Evolutionary conservation across 2,888 invertebrate species (phyloP), one percentile per base, ranked within the genome.

Genomic region (Leptinotarsa haldemani): DNA sequence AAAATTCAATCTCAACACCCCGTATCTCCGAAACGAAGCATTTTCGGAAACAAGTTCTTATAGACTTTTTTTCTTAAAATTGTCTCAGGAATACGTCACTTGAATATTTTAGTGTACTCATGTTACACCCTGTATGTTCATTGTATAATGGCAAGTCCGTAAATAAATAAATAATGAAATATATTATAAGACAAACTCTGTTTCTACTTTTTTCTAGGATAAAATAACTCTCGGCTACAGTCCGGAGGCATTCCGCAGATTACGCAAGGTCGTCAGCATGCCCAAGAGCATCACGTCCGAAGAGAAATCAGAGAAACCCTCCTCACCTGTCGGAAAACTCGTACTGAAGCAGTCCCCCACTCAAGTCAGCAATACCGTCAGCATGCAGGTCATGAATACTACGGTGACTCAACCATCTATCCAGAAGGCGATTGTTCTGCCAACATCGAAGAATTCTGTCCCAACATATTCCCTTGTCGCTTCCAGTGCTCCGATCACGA

Each of bases 191-290:
- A 30, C 30, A 30, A 50, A 7, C 18, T 18, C 18, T 53, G 1
- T 3, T 70, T 67, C 30, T 40, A 40, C 40, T 64, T 22, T 64
- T 22, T 53, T 53, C 20, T 18, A 68, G 56, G 65, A 71, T 13
- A 48, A 53, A 4, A 46, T 61, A n/a, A 58, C 68, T 15, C 47
- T 80, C 47, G 79, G 80, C 22, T 83, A 80, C 74, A 74, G 75
- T 7, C 69, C 77, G 1, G 79, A 80, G 65, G 83, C 83, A 2
- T 82, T 81, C 71, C 68, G 73, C 9, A 18, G 25, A 7, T 72
- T 82, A 58, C 71, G 75, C 13, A 77, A 77, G 61, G 71, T 81
- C 16, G 75, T 64, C 22, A 74, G 74, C 61, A 50, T 82, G 4
- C 75, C 74, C 7, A 71, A 58, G 12, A 73, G 61, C 40, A 30